Evolutionary conservation across 2,797 vertebrate genomes (phyloP), one percentile per base, ranked within the genome.

Genomic region (Erethizon dorsatum): DNA sequence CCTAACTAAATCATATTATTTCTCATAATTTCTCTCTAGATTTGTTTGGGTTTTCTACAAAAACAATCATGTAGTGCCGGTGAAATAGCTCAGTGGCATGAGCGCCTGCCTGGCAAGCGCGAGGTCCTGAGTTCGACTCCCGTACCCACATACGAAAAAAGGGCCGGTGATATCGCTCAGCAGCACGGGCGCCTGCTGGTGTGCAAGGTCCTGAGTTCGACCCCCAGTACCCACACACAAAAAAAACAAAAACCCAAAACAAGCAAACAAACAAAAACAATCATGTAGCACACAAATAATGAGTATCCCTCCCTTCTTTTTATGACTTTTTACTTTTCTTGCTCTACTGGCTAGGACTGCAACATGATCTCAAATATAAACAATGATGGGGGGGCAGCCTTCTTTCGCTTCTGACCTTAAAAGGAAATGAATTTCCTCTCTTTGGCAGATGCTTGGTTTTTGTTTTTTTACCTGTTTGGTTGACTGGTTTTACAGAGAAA

Each of bases 401-500:
- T 28, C 41, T 52, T 77, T 57, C 67, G 37, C 63, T 87, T 83
- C 75, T 84, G 37, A 84, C 57, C 67, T 65, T 41, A 73, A 78
- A 91, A 65, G 33, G 37, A 22, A 92, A 47, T 11, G 18, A 77
- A 11, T n/a, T 65, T 37, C 31, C 18, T 91, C 61, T 71, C 84
- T 83, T 50, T 31, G 78, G 45, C 45, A 91, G 75, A 79, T 24
- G 20, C 17, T 57, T 84, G 13, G 1, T 56, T 78, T 73, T 67
- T 83, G 15, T 14, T 47, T 75, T 75, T 73, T 73, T 47, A 1
- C 22, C n/a, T 67, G 4, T 45, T 54, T 33, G 52, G 9, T 47
- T 86, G 28, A 31, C 20, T 78, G 61, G n/a, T 82, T 97, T 95
- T 92, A 88, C n/a, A 77, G 3, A 82, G 33, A 93, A 80, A 85